Evolutionary conservation across 2,113 vertebrate genomes (phyloP).

Genomic region (Spea bombifrons): DNA sequence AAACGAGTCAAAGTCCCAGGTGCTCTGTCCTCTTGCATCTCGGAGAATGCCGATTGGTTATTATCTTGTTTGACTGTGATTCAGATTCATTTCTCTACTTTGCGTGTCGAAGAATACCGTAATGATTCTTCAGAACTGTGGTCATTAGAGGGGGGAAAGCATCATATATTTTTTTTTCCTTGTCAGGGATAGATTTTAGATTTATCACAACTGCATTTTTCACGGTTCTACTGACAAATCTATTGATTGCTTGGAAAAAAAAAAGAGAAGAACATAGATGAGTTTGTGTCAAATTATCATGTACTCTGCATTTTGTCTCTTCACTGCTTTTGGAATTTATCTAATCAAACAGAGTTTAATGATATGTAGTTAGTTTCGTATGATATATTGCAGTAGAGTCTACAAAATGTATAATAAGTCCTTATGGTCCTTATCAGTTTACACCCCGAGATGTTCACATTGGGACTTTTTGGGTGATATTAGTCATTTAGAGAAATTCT

Average conservation of each 20-base stretch:
- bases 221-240: conserved; percentile 30
- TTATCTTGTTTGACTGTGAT: neutral
- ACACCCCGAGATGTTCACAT: too few species aligned
- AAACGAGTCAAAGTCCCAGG: neutral
- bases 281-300: neutral
- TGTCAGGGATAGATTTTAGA: conserved; percentile 40
- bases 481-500: too few species aligned
- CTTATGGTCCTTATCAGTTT: too few species aligned
- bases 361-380: too few species aligned
- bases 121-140: conserved; percentile 20
- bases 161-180: conserved; percentile 24
- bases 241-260: conserved; percentile 24
- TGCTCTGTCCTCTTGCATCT: neutral
- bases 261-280: conserved; percentile 8
- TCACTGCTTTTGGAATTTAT: too few species aligned
- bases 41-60: neutral
- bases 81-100: conserved; percentile 9
- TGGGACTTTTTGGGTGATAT: too few species aligned
- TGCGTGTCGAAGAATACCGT: conserved; percentile 5
- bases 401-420: too few species aligned
- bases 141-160: conserved; percentile 16
- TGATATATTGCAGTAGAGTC: too few species aligned
- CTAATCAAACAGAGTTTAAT: too few species aligned
- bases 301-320: neutral
- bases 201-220: conserved; percentile 38